phyloP scores from a whole-genome alignment of 2,888 invertebrate species.

The Thymelicus acteon region DNA sequence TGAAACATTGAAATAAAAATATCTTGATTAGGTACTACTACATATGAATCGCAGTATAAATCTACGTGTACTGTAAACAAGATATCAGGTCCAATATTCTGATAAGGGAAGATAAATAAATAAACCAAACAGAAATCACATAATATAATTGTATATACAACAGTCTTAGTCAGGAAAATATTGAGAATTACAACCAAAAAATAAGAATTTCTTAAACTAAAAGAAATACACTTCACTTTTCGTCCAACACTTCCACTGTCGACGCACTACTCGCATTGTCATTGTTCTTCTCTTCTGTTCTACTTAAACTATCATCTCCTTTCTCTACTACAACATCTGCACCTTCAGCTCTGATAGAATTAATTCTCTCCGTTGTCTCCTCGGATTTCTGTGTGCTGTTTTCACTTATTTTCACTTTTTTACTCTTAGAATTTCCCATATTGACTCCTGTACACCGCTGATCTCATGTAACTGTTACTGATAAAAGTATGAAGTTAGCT shows the following conservation, averaged over 20 bases:
- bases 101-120: constrained; percentile 30
- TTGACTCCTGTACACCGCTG: constrained; percentile 48
- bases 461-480: constrained; percentile 45
- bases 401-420: constrained; percentile 73
- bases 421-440: constrained; percentile 78
- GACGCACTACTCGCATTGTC: constrained; percentile 79
- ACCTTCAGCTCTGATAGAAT: constrained; percentile 66
- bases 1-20: background rate
- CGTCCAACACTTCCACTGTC: constrained; percentile 77
- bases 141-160: constrained; percentile 34
- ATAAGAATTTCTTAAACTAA: constrained; percentile 6
- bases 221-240: constrained; percentile 55
- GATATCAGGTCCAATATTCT: background rate
- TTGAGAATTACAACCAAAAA: constrained; percentile 26
- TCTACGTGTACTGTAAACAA: constrained; percentile 13
- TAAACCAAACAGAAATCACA: constrained; percentile 21
- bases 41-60: background rate
- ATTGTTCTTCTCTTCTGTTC: constrained; percentile 60
- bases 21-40: constrained; percentile 12
- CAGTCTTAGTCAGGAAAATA: constrained; percentile 28
- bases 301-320: constrained; percentile 49
- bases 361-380: constrained; percentile 61
- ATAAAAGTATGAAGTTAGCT: constrained; percentile 46
- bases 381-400: constrained; percentile 53
- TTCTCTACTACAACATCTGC: constrained; percentile 48